Conservation (phyloP, 2,113 vertebrate genomes). For the Microcebus tavaratra region DNA sequence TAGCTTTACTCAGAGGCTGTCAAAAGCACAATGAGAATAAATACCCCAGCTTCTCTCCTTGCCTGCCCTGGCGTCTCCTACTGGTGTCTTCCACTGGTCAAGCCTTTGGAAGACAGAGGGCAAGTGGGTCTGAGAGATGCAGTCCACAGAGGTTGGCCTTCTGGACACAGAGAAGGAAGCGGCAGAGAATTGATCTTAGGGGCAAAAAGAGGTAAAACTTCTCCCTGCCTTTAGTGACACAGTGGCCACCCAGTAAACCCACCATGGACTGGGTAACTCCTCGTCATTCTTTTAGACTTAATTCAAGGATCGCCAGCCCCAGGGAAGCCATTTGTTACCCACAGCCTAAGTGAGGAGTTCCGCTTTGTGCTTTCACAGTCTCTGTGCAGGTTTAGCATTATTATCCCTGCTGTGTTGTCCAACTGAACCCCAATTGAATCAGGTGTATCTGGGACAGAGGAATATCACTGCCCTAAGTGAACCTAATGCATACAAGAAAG, state of each 20-base stretch:
- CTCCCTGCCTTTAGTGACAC: not conserved
- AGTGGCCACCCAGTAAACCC: not conserved
- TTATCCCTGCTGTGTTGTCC: not conserved
- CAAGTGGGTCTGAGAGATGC: accelerated
- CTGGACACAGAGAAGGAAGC: not conserved
- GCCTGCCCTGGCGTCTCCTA: accelerated
- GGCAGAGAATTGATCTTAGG: not conserved
- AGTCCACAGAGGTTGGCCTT: not conserved
- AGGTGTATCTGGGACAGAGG: not conserved
- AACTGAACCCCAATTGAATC: not conserved
- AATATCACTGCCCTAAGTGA: not conserved
- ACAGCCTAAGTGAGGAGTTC: not conserved
- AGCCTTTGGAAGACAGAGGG: not conserved
- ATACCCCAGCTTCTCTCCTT: accelerated
- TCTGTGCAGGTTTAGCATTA: not conserved
- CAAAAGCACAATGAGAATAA: not conserved
- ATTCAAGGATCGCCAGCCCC: not conserved
- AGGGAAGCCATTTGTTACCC: not conserved
- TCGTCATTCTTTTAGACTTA: not conserved
- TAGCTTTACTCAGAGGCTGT: not conserved
- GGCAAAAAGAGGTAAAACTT: not conserved
- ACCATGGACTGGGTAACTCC: not conserved
- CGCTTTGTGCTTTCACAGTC: not conserved
- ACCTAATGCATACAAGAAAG: not conserved
- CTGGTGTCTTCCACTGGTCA: not conserved